Percentiles rank a stretch among this genome's conserved stretches.
phyloP scores from a whole-genome alignment of 2,888 invertebrate genomes.

The Lymantria monacha region DNA sequence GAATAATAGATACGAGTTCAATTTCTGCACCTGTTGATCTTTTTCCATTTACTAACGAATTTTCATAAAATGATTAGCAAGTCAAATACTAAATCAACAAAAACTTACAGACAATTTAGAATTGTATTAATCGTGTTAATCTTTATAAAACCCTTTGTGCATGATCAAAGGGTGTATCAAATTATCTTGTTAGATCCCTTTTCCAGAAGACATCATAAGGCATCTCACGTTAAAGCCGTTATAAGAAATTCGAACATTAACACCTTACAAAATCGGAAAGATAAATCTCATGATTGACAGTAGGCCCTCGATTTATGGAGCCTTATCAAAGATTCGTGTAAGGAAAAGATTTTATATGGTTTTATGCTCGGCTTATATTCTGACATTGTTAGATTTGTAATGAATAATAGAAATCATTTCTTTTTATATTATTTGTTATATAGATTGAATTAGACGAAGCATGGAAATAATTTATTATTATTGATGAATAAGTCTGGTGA shows the following conservation, averaged over 20 bases:
- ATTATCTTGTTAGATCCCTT: not conserved
- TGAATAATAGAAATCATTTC: not conserved
- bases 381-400: not conserved
- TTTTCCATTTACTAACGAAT: too few relatives aligned
- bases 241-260: constrained; percentile 6
- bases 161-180: too few relatives aligned
- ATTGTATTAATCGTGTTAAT: too few relatives aligned
- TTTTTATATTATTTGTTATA: not conserved
- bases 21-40: too few relatives aligned
- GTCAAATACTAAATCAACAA: too few relatives aligned
- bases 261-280: constrained; percentile 2
- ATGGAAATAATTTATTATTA: too few relatives aligned
- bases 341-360: constrained; percentile 15
- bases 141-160: too few relatives aligned
- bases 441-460: not conserved
- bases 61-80: too few relatives aligned
- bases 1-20: too few relatives aligned
- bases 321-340: constrained; percentile 21
- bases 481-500: too few relatives aligned
- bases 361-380: constrained; percentile 11
- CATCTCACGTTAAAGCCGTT: not conserved
- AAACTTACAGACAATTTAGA: too few relatives aligned
- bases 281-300: constrained; percentile 33
- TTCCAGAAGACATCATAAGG: not conserved
- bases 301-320: constrained; percentile 29